phyloP scores from a whole-genome alignment of 1,140 invertebrate species.

The Heterodera schachtii region DNA sequence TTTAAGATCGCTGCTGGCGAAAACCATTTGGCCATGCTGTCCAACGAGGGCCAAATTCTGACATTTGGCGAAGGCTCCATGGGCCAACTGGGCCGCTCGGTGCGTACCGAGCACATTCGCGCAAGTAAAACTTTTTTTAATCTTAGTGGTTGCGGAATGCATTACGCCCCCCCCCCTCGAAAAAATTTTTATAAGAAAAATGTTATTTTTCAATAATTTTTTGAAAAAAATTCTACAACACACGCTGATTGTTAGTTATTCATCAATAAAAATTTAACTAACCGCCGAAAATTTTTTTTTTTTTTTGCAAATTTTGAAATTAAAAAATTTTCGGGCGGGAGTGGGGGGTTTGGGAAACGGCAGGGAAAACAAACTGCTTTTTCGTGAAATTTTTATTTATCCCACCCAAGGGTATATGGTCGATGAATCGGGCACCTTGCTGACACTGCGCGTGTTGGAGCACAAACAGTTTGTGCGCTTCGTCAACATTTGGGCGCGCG shows the following conservation, averaged over 20 bases:
- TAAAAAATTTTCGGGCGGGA: no score
- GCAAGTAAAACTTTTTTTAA: conserved; percentile 37
- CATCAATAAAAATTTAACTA: no score
- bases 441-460: conserved; percentile 45
- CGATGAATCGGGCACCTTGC: conserved; percentile 45
- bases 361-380: no score
- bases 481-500: conserved; percentile 60
- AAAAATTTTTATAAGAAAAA: no score
- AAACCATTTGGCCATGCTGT: conserved; percentile 62
- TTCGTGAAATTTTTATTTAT: no score
- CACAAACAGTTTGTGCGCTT: conserved; percentile 51
- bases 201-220: no score
- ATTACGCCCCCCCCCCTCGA: neutral
- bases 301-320: no score
- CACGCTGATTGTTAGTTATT: no score
- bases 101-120: conserved; percentile 53
- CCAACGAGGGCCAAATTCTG: conserved; percentile 53
- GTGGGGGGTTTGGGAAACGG: no score
- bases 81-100: conserved; percentile 58
- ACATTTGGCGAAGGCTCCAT: conserved; percentile 62
- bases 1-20: conserved; percentile 61
- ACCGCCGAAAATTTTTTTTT: no score
- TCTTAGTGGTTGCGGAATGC: neutral
- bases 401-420: conserved; percentile 46
- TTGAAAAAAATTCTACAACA: no score